Evolutionary conservation across 2,797 vertebrate species (phyloP), one percentile per base, ranked within the genome.

Genomic region (Melanotaenia parkinsoni): DNA sequence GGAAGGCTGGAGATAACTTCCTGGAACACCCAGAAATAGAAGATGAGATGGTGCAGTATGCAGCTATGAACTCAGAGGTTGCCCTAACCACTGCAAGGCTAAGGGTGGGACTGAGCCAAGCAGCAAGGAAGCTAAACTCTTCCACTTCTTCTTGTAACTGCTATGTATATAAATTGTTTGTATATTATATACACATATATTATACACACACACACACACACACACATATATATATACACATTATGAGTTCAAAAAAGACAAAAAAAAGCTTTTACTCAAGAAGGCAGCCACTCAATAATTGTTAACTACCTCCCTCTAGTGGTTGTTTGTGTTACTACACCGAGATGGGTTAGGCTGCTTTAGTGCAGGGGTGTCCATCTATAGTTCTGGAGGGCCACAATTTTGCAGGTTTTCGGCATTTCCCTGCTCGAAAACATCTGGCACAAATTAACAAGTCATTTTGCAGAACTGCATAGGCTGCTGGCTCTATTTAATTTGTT

Each of bases 1-100:
- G 97, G 93, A 99, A 99, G 88, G 96, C 96, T 54, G 96, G 95
- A 75, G 98, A 97, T 79, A 99, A 90, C 81, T 96, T 97, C 93
- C 98, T 92, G 87, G 28, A 50, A 86, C 8, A 50, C 47, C 38
- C 47, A 50, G 47, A 50, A 50, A 7, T 8, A 50, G 47, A 50
- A n/a, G 20, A 50, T 50, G 47, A 50, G 47, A 50, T n/a, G 20
- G 26, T 40, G 7, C 14, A 53, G 54, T 61, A 35, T 43, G 57
- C 8, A 68, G 67, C 64, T 82, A 58, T 74, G 72, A 51, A 35
- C 66, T 63, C 50, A 50, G 32, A 80, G 47, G 76, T 38, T 35
- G 50, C 40, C 28, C 45, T 70, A 66, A 86, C 80, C 80, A 26
- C 73, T 65, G 65, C 70, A 72, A 80, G 76, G 72, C 30, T 77